Base-by-base conservation (phyloP, 2,888 invertebrate genomes). In the Diplolepis rosae region DNA sequence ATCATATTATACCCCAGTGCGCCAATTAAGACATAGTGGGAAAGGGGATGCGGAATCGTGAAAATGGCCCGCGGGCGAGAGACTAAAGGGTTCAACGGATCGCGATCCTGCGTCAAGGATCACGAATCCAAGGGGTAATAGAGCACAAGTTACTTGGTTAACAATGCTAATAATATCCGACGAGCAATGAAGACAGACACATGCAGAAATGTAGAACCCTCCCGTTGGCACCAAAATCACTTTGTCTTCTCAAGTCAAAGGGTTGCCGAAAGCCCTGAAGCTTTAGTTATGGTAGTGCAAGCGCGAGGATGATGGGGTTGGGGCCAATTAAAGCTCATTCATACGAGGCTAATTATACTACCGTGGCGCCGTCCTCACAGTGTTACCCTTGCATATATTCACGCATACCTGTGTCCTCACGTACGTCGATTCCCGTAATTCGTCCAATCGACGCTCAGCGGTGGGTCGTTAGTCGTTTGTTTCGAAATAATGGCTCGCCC, bases 131-230 rank as follows among this genome's bases (percentile, higher is more conserved):
- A 83, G 84, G 79, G 82, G 80, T 76, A 82, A 73, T 77, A 82
- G 79, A 78, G 79, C 72, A 76, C 74, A 73, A 82, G 79, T 87
- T 84, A 83, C 82, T 87, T 84, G 83, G 85, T 87, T 87, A 87
- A 87, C 86, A 87, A 87, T 87, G 87, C 87, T 87, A 87, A 87
- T 87, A 85, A 85, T 85, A 85, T 84, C 84, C 74, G 75, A 79
- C 70, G 79, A 79, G 83, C 76, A 77, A 77, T 24, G 71, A 71
- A 72, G 75, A 75, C 66, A 68, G 73, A 75, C 70, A 65, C 72
- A 69, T 56, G 28, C 66, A 69, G 74, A 75, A 71, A 73, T 67
- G 77, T 18, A 18, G 74, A 77, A 78, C 80, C 82, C 78, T 81
- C 69, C 68, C 74, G 72, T 72, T 72, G 71, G 70, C 75, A 66